These are phyloP conservation scores for Saxidomus purpurata DNA, from an alignment of 1,140 invertebrate species.

Conservation along the genomic window DNA sequence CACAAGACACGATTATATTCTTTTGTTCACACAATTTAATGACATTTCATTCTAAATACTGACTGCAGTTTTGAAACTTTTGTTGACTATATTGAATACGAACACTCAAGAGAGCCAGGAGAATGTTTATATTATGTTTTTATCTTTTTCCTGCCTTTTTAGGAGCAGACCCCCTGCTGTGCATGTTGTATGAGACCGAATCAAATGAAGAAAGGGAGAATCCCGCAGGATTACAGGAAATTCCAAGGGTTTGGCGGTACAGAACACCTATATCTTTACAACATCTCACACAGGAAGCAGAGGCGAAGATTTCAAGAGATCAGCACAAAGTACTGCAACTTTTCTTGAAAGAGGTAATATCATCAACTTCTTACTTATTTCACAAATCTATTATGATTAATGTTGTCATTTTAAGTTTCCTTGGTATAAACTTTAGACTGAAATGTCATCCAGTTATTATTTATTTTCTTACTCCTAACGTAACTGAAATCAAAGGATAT, in stretches of 20 bases:
- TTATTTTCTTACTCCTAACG: no score
- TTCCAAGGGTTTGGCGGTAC: conserved; percentile 68
- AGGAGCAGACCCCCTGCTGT: conserved; percentile 69
- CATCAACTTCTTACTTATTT: no score
- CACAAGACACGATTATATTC: no score
- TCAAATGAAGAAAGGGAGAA: not conserved
- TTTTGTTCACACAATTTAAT: no score
- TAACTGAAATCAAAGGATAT: no score
- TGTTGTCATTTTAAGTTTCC: conserved; percentile 32
- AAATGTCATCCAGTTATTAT: no score
- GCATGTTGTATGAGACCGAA: conserved; percentile 75
- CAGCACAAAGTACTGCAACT: conserved; percentile 60
- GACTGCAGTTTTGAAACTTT: no score
- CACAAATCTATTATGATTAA: not conserved
- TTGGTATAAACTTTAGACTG: no score
- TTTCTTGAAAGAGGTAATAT: conserved; percentile 72
- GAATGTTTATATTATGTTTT: no score
- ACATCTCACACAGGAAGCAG: conserved; percentile 59
- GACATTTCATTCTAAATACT: no score
- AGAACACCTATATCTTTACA: conserved; percentile 67
- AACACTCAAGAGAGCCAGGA: no score
- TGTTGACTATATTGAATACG: no score
- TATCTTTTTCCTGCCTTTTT: not conserved
- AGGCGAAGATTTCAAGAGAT: conserved; percentile 18
- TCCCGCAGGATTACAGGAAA: conserved; percentile 16